These are phyloP conservation scores for Phrynosoma blainvillii DNA, from an alignment of 2,113 vertebrate genomes.

Conservation along the genomic window DNA sequence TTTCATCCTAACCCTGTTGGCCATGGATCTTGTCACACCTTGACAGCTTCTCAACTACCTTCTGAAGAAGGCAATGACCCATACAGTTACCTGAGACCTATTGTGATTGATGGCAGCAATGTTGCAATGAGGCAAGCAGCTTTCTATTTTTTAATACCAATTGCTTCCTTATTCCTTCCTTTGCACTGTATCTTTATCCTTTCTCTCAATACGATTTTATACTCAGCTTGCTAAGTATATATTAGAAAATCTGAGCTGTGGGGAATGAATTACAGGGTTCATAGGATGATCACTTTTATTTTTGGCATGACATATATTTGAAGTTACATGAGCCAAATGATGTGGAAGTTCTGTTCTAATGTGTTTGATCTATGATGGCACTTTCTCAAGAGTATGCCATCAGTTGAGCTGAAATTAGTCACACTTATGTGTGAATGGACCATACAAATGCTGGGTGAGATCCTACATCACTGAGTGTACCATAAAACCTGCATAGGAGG, in stretches of 20 bases:
- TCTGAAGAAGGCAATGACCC: constrained; percentile 46
- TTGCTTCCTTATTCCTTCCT: neutral
- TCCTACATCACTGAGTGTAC: too few relatives aligned
- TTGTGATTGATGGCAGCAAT: constrained; percentile 93
- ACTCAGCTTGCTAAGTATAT: neutral
- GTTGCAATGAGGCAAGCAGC: constrained; percentile 90
- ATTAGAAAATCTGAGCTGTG: neutral
- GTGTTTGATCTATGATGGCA: neutral
- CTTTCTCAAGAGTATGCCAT: neutral
- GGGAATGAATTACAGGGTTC: neutral
- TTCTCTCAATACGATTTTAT: neutral
- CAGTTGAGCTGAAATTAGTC: too few relatives aligned
- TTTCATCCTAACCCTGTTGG: constrained; percentile 72
- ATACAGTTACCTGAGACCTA: constrained; percentile 72
- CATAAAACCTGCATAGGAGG: too few relatives aligned
- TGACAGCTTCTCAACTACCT: neutral
- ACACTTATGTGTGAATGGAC: neutral
- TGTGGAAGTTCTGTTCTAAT: neutral
- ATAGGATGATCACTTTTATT: neutral
- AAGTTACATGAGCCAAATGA: neutral
- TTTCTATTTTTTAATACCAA: neutral
- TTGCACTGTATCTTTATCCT: neutral
- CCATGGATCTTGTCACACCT: constrained; percentile 71
- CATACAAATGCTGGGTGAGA: neutral
- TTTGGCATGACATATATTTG: neutral